phyloP scores from a whole-genome alignment of 2,113 vertebrate genomes.

The Natator depressus region DNA sequence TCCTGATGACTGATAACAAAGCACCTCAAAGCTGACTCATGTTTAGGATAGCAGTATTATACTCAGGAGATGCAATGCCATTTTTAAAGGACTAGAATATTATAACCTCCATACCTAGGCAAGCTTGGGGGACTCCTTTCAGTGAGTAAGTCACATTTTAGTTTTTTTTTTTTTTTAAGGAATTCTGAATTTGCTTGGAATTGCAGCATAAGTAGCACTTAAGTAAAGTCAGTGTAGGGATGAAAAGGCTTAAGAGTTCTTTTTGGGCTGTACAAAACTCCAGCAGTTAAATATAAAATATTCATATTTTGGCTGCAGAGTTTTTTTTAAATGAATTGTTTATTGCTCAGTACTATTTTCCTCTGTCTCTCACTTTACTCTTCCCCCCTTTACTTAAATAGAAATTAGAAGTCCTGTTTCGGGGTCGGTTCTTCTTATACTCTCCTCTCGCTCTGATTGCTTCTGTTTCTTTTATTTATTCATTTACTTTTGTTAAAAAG shows the following conservation, averaged over 20 bases:
- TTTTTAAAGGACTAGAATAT: constrained; percentile 60
- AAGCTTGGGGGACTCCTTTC: constrained; percentile 10
- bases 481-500: background rate
- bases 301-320: background rate
- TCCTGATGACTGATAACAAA: constrained; percentile 71
- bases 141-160: background rate
- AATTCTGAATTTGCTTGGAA: background rate
- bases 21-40: background rate
- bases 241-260: background rate
- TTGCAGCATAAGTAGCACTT: background rate
- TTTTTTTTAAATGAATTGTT: constrained; percentile 14
- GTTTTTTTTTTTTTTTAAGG: background rate
- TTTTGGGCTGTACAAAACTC: background rate
- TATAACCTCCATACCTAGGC: background rate
- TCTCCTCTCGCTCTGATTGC: background rate
- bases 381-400: background rate
- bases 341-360: background rate
- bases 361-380: background rate
- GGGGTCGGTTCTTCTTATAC: background rate
- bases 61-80: constrained; percentile 55
- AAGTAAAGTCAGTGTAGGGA: background rate
- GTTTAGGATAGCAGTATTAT: background rate
- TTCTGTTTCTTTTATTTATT: background rate
- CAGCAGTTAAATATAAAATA: constrained; percentile 18
- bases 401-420: background rate